These are phyloP conservation scores for Lepidurus couesii DNA, from an alignment of 1,140 invertebrate species.

Conservation along the genomic window DNA sequence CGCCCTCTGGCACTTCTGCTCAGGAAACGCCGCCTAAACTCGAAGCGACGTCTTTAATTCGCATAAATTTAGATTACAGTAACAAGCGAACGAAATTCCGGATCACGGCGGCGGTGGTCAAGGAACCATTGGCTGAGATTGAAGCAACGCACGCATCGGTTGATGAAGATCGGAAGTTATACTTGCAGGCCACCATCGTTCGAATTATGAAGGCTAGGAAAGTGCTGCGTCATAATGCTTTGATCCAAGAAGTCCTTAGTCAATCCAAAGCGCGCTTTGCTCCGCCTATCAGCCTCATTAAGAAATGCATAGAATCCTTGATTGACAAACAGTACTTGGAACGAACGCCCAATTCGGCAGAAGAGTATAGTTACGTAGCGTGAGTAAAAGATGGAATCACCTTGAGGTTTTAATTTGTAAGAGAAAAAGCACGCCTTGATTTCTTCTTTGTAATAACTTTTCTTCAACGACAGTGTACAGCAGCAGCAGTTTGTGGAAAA, in stretches of 20 bases:
- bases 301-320: slow-evolving; percentile 94
- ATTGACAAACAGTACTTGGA: slow-evolving; percentile 98
- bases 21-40: slow-evolving; percentile 44
- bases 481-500: too few species aligned
- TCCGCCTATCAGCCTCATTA: slow-evolving; percentile 91
- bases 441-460: too few species aligned
- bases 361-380: slow-evolving; percentile 96
- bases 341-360: slow-evolving; percentile 79
- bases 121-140: slow-evolving; percentile 77
- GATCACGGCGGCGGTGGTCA: slow-evolving; percentile 77
- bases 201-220: slow-evolving; percentile 60
- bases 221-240: slow-evolving; percentile 75
- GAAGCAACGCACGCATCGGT: slow-evolving; percentile 78
- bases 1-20: background rate
- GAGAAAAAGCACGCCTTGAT: background rate
- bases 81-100: slow-evolving; percentile 92
- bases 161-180: slow-evolving; percentile 95
- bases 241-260: slow-evolving; percentile 91
- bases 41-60: slow-evolving; percentile 53
- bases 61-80: slow-evolving; percentile 76
- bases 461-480: too few species aligned
- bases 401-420: background rate
- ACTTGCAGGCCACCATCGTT: slow-evolving; percentile 73
- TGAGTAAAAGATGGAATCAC: slow-evolving; percentile 48
- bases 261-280: slow-evolving; percentile 84